Conservation (phyloP, 1,140 invertebrate species). For the Dendrolimus punctatus region DNA sequence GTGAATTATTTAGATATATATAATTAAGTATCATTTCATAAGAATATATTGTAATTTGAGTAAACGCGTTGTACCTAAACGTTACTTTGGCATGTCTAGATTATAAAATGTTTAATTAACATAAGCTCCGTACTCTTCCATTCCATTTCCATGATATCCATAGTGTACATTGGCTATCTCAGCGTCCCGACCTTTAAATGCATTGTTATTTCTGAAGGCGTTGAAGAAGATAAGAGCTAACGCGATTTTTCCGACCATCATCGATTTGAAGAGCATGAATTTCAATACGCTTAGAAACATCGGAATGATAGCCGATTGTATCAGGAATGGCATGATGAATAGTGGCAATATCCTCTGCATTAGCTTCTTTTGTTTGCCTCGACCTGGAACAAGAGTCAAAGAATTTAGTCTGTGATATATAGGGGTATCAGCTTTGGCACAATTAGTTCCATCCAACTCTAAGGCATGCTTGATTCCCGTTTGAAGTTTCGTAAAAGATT, state of each 20-base stretch:
- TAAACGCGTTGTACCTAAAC: no score
- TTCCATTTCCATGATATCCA: slow-evolving; percentile 67
- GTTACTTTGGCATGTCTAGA: no score
- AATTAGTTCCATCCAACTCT: no score
- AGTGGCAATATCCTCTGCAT: slow-evolving; percentile 74
- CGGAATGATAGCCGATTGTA: slow-evolving; percentile 76
- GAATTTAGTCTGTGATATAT: not conserved
- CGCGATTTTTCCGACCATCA: slow-evolving; percentile 77
- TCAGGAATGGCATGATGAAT: slow-evolving; percentile 76
- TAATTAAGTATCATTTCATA: no score
- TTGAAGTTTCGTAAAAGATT: not conserved
- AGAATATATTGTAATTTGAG: no score
- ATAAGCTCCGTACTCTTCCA: slow-evolving; percentile 72
- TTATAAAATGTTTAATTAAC: slow-evolving; percentile 30
- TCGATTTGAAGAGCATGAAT: slow-evolving; percentile 76
- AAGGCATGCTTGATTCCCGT: not conserved
- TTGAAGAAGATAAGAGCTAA: slow-evolving; percentile 74
- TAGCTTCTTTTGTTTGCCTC: slow-evolving; percentile 72
- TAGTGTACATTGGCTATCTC: slow-evolving; percentile 63
- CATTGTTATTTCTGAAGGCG: slow-evolving; percentile 72
- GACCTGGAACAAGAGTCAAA: slow-evolving; percentile 63
- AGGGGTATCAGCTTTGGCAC: no score
- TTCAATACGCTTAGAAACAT: slow-evolving; percentile 76
- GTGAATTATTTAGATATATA: no score
- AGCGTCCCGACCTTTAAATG: slow-evolving; percentile 51